Conservation (phyloP, 2,888 invertebrate genomes). For the Tigriopus californicus region DNA sequence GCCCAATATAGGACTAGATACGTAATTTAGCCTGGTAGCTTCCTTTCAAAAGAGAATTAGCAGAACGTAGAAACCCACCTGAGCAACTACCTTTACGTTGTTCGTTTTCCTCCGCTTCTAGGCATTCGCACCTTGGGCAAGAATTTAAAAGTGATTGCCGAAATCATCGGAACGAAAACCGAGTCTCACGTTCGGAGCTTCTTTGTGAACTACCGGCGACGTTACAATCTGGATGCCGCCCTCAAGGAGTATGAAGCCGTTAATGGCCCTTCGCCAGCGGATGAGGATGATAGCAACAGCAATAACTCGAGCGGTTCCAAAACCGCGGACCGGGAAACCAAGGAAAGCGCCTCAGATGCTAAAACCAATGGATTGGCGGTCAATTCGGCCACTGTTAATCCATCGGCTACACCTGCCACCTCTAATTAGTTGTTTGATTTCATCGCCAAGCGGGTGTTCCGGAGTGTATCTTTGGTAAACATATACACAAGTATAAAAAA, state of each 20-base stretch:
- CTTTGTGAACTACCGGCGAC: constrained; percentile 71
- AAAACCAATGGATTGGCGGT: too few species aligned
- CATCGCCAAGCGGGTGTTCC: too few species aligned
- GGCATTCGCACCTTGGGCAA: constrained; percentile 44
- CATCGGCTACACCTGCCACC: too few species aligned
- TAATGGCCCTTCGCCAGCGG: constrained; percentile 36
- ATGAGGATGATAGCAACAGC: neutral
- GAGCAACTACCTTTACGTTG: neutral
- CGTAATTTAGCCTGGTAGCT: too few species aligned
- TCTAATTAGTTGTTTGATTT: too few species aligned
- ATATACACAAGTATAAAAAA: too few species aligned
- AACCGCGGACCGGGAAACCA: too few species aligned
- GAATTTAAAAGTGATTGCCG: constrained; percentile 82
- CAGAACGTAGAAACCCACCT: too few species aligned
- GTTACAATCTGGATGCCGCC: constrained; percentile 68
- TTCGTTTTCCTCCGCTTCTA: constrained; percentile 22
- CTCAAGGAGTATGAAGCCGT: constrained; percentile 68
- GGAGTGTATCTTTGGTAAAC: too few species aligned
- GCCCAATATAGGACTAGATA: neutral
- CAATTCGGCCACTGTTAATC: too few species aligned
- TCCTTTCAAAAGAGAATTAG: neutral
- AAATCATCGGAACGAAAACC: constrained; percentile 82
- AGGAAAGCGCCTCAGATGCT: too few species aligned
- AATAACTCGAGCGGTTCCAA: too few species aligned
- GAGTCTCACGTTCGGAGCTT: constrained; percentile 80